phyloP scores from a whole-genome alignment of 1,140 invertebrate species.

The Camponotus vicinus region DNA sequence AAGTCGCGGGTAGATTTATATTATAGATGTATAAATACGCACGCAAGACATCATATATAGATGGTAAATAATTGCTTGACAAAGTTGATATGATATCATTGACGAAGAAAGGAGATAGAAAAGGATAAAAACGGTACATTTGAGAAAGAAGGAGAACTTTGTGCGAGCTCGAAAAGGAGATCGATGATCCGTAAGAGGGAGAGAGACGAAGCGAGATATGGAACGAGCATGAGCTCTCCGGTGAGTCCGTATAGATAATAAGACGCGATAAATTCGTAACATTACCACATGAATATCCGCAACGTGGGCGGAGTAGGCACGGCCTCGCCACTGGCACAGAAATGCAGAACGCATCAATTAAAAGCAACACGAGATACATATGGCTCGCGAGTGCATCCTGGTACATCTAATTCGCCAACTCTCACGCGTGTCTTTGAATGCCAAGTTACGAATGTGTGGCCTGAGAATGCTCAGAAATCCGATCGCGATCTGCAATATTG shows the following conservation, averaged over 20 bases:
- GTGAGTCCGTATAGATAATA: constrained; percentile 69
- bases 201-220: not conserved
- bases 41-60: not conserved
- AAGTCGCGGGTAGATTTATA: not conserved
- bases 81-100: constrained; percentile 28
- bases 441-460: not conserved
- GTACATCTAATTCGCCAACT: constrained; percentile 65
- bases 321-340: constrained; percentile 58
- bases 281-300: constrained; percentile 69
- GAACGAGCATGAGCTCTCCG: constrained; percentile 58
- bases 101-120: not conserved
- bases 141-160: constrained; percentile 24
- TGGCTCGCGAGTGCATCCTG: constrained; percentile 13
- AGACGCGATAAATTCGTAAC: constrained; percentile 75
- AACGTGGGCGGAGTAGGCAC: constrained; percentile 69
- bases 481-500: not conserved
- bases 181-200: constrained; percentile 47
- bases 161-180: constrained; percentile 3
- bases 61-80: not conserved
- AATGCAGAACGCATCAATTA: constrained; percentile 49
- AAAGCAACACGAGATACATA: constrained; percentile 52
- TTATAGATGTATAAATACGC: too few relatives aligned
- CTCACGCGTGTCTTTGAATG: constrained; percentile 48
- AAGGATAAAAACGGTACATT: constrained; percentile 11
- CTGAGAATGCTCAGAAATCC: not conserved